Evolutionary conservation across 2,797 vertebrate species (phyloP), one percentile per base, ranked within the genome.

Genomic region (Anniella stebbinsi): DNA sequence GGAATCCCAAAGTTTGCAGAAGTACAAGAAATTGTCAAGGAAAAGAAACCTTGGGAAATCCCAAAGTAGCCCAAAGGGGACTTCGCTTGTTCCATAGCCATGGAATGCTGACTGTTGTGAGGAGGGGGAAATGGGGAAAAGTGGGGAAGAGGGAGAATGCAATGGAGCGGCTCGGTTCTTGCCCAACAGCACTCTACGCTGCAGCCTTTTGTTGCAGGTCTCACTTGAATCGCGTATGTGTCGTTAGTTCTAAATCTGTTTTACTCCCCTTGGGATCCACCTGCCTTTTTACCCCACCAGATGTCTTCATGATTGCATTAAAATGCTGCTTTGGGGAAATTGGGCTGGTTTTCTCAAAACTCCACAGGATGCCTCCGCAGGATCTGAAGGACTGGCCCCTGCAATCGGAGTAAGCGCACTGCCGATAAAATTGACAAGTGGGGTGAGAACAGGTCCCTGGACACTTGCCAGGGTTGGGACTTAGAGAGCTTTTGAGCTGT

Each of bases 391-490:
- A 78, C 91, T 84, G 84, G 36, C 3, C 86, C 72, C 45, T 0
- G 0, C 80, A 73, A 86, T 81, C 54, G 88, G 38, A 84, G 84
- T 23, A 13, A 80, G 67, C 8, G 2, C 7, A 15, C 1, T 87
- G 51, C 70, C 80, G 66, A 75, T 83, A 84, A 73, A 67, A 60
- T 8, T 51, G 4, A 3, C 88, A 80, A 0, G 51, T 75, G 45
- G 57, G 0, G 0, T 75, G 69, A 12, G 5, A 54, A 85, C 33
- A 1, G 36, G 2, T 8, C 18, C 78, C 9, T 51, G 12, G 88
- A 36, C 0, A 0, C 0, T 21, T 66, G 1, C 76, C 88, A 78
- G 84, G 87, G 7, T 1, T 12, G 76, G 89, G 51, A 69, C 63
- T 48, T 88, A 63, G 75, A 92, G 76, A 33, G 51, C 48, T 88